phyloP scores from a whole-genome alignment of 1,140 invertebrate genomes.

The Lucilia cuprina region DNA sequence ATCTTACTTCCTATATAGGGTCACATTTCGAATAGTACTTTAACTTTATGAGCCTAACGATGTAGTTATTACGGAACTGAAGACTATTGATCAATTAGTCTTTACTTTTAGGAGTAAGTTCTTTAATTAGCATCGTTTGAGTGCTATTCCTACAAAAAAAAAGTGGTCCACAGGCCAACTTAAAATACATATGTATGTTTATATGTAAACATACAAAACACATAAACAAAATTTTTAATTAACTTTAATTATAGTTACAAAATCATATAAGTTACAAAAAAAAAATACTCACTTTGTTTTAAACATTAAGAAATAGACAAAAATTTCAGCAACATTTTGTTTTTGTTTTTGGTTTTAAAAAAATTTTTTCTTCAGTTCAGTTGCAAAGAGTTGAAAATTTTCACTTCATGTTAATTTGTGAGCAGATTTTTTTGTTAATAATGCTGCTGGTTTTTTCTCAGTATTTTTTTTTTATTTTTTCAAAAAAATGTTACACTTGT shows the following conservation, averaged over 20 bases:
- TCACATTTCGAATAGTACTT: too few species aligned
- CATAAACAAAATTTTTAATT: background rate
- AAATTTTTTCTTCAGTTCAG: background rate
- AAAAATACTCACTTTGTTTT: background rate
- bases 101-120: too few species aligned
- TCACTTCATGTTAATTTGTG: constrained; percentile 6
- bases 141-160: too few species aligned
- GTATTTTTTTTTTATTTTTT: too few species aligned
- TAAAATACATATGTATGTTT: too few species aligned
- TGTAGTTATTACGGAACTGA: too few species aligned
- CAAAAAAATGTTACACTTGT: background rate
- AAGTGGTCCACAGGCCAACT: too few species aligned
- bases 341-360: background rate
- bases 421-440: background rate
- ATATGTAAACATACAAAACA: background rate
- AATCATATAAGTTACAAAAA: background rate
- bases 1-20: too few species aligned
- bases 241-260: background rate
- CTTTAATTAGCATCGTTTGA: too few species aligned
- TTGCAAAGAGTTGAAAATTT: background rate
- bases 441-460: too few species aligned
- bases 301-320: background rate
- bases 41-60: too few species aligned
- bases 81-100: too few species aligned
- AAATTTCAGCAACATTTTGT: background rate